These are phyloP conservation scores for Drosophila auraria DNA, from an alignment of 1,140 invertebrate species.

Conservation along the genomic window DNA sequence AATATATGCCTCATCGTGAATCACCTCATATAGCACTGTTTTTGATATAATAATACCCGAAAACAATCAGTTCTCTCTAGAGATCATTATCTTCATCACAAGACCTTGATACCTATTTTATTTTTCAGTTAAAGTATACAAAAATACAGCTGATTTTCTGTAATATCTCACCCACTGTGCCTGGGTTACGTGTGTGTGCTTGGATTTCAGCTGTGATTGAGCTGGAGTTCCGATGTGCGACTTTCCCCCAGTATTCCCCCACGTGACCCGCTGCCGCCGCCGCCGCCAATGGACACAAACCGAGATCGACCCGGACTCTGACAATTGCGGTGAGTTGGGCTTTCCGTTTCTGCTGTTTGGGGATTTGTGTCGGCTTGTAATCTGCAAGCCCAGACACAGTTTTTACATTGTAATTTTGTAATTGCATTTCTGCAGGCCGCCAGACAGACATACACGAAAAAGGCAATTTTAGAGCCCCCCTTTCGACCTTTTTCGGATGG, in stretches of 20 bases:
- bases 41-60: background rate
- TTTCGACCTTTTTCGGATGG: conserved; percentile 53
- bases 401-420: conserved; percentile 80
- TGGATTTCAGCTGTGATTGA: conserved; percentile 57
- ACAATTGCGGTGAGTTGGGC: conserved; percentile 55
- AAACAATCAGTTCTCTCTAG: background rate
- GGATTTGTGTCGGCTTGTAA: conserved; percentile 63
- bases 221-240: conserved; percentile 41
- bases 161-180: conserved; percentile 29
- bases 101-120: background rate
- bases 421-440: conserved; percentile 63
- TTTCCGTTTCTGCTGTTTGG: conserved; percentile 52
- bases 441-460: conserved; percentile 45
- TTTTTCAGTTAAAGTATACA: background rate
- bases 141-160: background rate
- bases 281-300: background rate
- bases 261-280: conserved; percentile 8
- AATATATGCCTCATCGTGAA: background rate
- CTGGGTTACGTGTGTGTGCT: conserved; percentile 20
- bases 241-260: conserved; percentile 43
- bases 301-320: conserved; percentile 50
- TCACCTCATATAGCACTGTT: background rate
- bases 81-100: background rate
- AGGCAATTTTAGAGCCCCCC: conserved; percentile 38
- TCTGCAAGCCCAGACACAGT: conserved; percentile 62